Conservation (phyloP, 2,888 invertebrate species). For the Ommatoiulus sabulosus region DNA sequence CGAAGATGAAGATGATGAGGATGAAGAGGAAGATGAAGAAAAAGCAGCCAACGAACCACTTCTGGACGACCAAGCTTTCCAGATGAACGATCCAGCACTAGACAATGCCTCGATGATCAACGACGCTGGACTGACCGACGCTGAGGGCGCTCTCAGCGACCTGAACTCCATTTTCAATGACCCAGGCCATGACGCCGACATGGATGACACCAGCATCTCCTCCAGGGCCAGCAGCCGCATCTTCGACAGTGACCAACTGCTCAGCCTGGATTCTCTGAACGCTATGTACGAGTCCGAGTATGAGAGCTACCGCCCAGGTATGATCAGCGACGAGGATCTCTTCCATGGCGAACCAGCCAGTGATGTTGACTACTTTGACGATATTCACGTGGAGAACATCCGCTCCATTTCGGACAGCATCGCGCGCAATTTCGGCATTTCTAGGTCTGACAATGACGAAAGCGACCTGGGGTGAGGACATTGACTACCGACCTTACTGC, state of each 20-base stretch:
- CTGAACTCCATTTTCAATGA: constrained; percentile 73
- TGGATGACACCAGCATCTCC: constrained; percentile 81
- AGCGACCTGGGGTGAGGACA: constrained; percentile 61
- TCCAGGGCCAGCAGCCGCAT: constrained; percentile 86
- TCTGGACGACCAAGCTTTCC: constrained; percentile 80
- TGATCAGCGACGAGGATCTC: constrained; percentile 69
- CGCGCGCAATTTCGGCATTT: constrained; percentile 77
- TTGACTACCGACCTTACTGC: neutral
- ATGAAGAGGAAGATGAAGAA: constrained; percentile 71
- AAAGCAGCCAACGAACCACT: constrained; percentile 62
- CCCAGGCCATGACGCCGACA: constrained; percentile 70
- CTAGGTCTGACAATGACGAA: constrained; percentile 60
- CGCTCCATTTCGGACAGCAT: constrained; percentile 82
- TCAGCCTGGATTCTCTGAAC: constrained; percentile 71
- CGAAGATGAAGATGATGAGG: constrained; percentile 73
- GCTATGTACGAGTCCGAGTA: constrained; percentile 85
- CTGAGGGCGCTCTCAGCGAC: constrained; percentile 87
- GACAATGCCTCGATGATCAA: constrained; percentile 88
- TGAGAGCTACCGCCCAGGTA: constrained; percentile 74
- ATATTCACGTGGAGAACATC: constrained; percentile 78
- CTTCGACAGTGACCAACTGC: constrained; percentile 81
- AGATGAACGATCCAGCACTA: constrained; percentile 87
- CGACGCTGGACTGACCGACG: constrained; percentile 87
- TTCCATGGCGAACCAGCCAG: constrained; percentile 67
- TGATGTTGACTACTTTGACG: constrained; percentile 66